Evolutionary conservation across 1,140 invertebrate species (phyloP).

Genomic region (Sarcophaga peregrina): DNA sequence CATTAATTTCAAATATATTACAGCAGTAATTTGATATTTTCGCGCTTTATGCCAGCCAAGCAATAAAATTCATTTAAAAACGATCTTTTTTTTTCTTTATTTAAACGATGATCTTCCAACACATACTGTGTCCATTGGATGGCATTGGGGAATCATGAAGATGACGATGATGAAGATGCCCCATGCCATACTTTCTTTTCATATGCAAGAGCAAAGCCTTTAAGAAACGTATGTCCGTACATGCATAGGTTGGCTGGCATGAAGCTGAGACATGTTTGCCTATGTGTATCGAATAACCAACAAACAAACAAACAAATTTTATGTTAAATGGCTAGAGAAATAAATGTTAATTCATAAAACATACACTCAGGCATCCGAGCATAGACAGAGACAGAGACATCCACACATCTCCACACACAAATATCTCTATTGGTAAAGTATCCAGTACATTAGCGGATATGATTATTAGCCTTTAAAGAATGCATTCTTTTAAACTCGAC

Average conservation of each 20-base stretch:
- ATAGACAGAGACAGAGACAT: not conserved
- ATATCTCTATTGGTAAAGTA: no score
- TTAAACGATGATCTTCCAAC: not conserved
- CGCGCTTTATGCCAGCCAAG: conserved; percentile 31
- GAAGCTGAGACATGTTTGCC: no score
- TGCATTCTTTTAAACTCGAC: not conserved
- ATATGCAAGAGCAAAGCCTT: not conserved
- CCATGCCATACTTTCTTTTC: conserved; percentile 35
- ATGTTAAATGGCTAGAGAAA: conserved; percentile 19
- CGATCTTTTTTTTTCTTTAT: not conserved
- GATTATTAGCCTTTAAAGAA: not conserved
- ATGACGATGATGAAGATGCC: not conserved
- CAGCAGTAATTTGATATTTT: conserved; percentile 42
- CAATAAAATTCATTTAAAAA: conserved; percentile 40
- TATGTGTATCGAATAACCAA: not conserved
- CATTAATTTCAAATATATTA: conserved; percentile 44
- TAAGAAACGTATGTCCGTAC: not conserved
- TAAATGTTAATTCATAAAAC: not conserved
- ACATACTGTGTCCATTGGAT: not conserved
- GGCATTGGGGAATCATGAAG: not conserved
- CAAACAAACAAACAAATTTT: not conserved
- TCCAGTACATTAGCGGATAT: no score
- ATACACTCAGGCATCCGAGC: not conserved
- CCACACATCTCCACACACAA: no score
- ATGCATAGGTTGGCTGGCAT: not conserved